phyloP scores from a whole-genome alignment of 2,113 vertebrate species.

The Lasiurus cinereus region DNA sequence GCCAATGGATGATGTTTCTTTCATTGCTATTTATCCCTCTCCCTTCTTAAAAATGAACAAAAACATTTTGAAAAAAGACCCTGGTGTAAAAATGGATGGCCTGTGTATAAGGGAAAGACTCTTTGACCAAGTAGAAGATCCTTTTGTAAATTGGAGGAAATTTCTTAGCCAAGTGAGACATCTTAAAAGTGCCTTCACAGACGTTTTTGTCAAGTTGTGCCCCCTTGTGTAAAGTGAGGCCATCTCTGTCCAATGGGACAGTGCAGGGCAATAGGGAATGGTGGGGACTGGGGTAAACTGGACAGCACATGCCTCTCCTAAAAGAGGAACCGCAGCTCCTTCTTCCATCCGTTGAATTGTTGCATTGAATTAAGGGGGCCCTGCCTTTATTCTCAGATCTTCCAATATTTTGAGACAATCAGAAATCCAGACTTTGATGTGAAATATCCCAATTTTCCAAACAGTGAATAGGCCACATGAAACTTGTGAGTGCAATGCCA shows the following conservation, averaged over 20 bases:
- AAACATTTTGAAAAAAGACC: background rate
- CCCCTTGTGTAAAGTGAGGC: conserved; percentile 27
- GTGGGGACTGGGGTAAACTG: background rate
- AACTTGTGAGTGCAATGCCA: conserved; percentile 41
- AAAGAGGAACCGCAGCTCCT: background rate
- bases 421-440: conserved; percentile 45
- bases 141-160: conserved; percentile 15
- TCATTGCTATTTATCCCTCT: too few relatives aligned
- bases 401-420: conserved; percentile 50
- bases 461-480: conserved; percentile 10
- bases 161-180: too few relatives aligned
- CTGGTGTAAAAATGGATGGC: conserved; percentile 51
- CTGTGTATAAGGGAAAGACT: conserved; percentile 22
- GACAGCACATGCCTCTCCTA: background rate
- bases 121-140: background rate
- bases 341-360: background rate
- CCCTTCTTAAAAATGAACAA: too few relatives aligned
- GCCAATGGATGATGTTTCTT: too few relatives aligned
- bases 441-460: conserved; percentile 34
- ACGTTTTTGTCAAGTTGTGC: too few relatives aligned
- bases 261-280: background rate
- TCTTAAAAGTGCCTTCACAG: too few relatives aligned
- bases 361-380: background rate
- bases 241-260: conserved; percentile 24
- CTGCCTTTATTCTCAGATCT: conserved; percentile 34